Evolutionary conservation across 2,888 invertebrate genomes (phyloP).

Genomic region (Oscheius sp.): DNA sequence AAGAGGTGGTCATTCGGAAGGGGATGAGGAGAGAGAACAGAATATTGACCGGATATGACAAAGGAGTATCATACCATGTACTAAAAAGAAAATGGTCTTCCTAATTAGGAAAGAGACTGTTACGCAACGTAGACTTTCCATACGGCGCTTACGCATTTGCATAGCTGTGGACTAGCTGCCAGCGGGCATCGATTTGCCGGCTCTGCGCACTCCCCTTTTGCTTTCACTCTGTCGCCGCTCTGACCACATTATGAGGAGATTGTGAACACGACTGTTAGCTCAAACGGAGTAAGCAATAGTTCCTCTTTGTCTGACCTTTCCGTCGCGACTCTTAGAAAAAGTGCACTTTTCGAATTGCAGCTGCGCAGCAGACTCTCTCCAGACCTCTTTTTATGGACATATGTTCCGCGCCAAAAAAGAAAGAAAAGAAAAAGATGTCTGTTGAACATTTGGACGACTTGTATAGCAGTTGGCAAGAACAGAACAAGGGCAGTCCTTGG

Average conservation of each 20-base stretch:
- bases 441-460: too few species aligned
- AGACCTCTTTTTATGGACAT: too few species aligned
- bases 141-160: slow-evolving; percentile 37
- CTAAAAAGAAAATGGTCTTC: too few species aligned
- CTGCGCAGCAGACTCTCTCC: background rate
- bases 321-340: background rate
- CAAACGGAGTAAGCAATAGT: slow-evolving; percentile 22
- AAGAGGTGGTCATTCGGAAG: background rate
- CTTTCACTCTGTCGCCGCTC: slow-evolving; percentile 25
- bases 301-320: background rate
- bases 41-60: too few species aligned
- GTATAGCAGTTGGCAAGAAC: too few species aligned
- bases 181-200: slow-evolving; percentile 30
- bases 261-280: slow-evolving; percentile 34
- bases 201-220: slow-evolving; percentile 33
- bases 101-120: background rate
- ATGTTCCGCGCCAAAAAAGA: too few species aligned
- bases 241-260: slow-evolving; percentile 31
- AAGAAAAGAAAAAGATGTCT: too few species aligned
- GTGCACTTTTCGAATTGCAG: background rate
- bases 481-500: too few species aligned
- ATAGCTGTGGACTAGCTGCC: slow-evolving; percentile 34
- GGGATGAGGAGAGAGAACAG: too few species aligned
- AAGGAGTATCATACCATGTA: too few species aligned
- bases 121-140: slow-evolving; percentile 14